These are phyloP conservation scores for Lasioglossum zephyrum DNA, from an alignment of 2,888 invertebrate species.

Conservation along the genomic window DNA sequence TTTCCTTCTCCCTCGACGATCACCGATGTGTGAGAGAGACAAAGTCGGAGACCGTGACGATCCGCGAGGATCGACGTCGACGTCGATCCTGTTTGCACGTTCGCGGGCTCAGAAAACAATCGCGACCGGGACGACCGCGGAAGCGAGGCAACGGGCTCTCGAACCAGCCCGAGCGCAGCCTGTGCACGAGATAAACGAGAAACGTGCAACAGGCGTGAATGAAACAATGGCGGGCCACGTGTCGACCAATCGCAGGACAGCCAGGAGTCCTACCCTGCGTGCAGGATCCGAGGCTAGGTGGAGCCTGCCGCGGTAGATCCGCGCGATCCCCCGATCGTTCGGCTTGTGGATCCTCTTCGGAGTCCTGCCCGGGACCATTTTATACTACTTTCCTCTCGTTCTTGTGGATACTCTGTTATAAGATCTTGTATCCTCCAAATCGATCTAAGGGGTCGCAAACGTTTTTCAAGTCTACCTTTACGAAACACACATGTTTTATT, in stretches of 20 bases:
- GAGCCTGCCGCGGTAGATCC: constrained; percentile 69
- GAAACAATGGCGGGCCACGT: constrained; percentile 76
- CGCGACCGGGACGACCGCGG: not conserved
- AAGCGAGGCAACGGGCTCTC: constrained; percentile 1
- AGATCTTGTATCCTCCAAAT: not conserved
- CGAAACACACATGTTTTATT: not conserved
- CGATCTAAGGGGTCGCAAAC: not conserved
- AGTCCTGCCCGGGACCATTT: constrained; percentile 32
- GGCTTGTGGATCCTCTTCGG: constrained; percentile 36
- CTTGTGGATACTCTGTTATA: not conserved
- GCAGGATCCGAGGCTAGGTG: constrained; percentile 69
- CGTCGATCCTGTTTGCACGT: constrained; percentile 40
- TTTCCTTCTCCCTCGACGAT: not conserved
- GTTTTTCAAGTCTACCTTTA: not conserved
- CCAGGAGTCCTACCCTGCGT: constrained; percentile 61
- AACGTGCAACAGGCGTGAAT: constrained; percentile 75
- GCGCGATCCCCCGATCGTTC: constrained; percentile 62
- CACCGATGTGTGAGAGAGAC: not conserved
- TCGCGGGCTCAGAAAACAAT: not conserved
- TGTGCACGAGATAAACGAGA: constrained; percentile 68
- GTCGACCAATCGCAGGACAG: constrained; percentile 73
- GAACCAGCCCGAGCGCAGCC: constrained; percentile 39
- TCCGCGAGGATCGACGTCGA: constrained; percentile 42
- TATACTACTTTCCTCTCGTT: constrained; percentile 25
- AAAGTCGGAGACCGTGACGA: constrained; percentile 15